Evolutionary conservation across 2,113 vertebrate species (phyloP).

Genomic region (Panurus biarmicus): DNA sequence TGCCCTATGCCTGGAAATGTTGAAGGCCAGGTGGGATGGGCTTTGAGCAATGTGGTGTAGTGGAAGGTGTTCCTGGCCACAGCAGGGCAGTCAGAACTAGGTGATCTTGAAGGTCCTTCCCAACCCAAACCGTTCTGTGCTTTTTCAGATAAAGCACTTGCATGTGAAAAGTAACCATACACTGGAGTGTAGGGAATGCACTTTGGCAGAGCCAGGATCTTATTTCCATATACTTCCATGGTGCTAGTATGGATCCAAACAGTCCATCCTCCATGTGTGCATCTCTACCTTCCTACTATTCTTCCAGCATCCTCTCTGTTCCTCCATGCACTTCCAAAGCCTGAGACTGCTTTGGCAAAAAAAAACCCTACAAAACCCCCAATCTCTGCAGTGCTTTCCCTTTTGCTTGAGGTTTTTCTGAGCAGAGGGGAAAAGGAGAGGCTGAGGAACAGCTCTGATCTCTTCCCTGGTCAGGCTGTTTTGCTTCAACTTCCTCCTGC

Average conservation of each 20-base stretch:
- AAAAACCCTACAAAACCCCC: no score
- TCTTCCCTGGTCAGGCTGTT: background rate
- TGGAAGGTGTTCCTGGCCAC: background rate
- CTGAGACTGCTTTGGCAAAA: background rate
- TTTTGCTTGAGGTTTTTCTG: background rate
- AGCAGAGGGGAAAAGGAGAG: background rate
- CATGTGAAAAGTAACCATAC: background rate
- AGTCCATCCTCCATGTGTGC: rapidly evolving
- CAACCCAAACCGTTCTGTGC: background rate
- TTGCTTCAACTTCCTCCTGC: background rate
- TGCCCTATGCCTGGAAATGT: background rate
- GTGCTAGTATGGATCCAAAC: background rate
- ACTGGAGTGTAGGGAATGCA: background rate
- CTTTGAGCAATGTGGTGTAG: background rate
- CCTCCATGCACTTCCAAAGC: background rate
- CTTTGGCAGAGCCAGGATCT: background rate
- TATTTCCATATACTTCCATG: rapidly evolving
- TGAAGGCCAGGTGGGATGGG: background rate
- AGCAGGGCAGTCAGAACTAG: background rate
- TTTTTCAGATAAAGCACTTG: background rate
- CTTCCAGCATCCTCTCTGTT: background rate
- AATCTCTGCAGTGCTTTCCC: background rate
- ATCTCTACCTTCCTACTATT: background rate
- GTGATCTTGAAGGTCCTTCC: background rate
- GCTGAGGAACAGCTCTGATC: background rate